Percentiles rank a stretch among this genome's conserved stretches.
These are phyloP conservation scores for Rhagium mordax DNA, from an alignment of 2,888 invertebrate genomes.

Conservation along the genomic window DNA sequence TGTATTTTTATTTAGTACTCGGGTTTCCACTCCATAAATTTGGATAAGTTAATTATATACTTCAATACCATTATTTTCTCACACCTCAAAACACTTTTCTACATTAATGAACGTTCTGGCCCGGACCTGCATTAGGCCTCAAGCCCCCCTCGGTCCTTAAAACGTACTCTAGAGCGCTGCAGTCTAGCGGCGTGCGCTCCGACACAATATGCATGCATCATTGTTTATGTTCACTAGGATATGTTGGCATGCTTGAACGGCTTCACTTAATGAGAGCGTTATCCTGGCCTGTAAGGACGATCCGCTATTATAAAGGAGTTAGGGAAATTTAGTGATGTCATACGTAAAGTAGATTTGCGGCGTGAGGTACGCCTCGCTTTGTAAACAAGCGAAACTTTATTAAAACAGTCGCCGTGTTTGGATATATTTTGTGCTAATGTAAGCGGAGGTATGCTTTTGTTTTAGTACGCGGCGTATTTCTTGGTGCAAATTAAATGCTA, in stretches of 20 bases:
- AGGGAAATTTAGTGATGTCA: conserved; percentile 52
- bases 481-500: background rate
- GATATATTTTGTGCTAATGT: background rate
- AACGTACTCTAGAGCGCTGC: conserved; percentile 19
- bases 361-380: background rate
- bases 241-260: conserved; percentile 57
- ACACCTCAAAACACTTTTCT: too few relatives aligned
- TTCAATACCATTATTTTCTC: too few relatives aligned
- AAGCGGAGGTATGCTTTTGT: background rate
- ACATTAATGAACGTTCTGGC: background rate
- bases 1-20: too few relatives aligned
- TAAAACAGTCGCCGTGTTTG: conserved; percentile 1
- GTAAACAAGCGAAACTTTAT: conserved; percentile 16
- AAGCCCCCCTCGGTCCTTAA: conserved; percentile 11
- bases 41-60: too few relatives aligned
- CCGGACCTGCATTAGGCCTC: conserved; percentile 5
- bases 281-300: conserved; percentile 57
- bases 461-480: background rate
- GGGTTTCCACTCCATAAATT: too few relatives aligned
- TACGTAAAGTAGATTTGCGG: conserved; percentile 48
- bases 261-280: conserved; percentile 57
- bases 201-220: conserved; percentile 60
- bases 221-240: conserved; percentile 62
- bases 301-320: conserved; percentile 53
- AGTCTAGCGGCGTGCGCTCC: conserved; percentile 46